phyloP scores from a whole-genome alignment of 2,888 invertebrate genomes.

The Drosophila flavopinicola region DNA sequence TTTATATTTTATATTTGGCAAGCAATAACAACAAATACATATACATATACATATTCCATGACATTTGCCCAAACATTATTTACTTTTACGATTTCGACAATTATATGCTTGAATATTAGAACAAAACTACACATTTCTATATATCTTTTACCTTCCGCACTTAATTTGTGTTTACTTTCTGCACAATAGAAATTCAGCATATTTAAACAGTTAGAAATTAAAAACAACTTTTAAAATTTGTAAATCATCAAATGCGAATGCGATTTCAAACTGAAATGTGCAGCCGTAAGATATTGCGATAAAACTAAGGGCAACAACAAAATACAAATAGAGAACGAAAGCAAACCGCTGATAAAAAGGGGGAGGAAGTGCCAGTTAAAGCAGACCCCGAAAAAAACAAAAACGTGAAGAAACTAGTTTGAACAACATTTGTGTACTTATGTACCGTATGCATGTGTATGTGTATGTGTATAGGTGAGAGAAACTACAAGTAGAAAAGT shows the following conservation, averaged over 20 bases:
- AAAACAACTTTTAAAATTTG: slow-evolving; percentile 23
- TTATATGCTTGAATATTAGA: slow-evolving; percentile 4
- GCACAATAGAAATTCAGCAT: slow-evolving; percentile 42
- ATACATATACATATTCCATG: slow-evolving; percentile 8
- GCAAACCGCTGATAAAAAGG: slow-evolving; percentile 33
- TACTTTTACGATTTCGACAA: slow-evolving; percentile 14
- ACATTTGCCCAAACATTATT: slow-evolving; percentile 15
- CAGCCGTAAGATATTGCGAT: slow-evolving; percentile 8
- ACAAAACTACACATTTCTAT: slow-evolving; percentile 2
- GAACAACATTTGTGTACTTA: slow-evolving; percentile 54
- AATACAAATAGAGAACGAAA: slow-evolving; percentile 17
- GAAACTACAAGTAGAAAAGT: slow-evolving; percentile 32
- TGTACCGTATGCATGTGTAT: neutral
- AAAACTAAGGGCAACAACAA: slow-evolving; percentile 21
- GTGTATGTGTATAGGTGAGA: neutral
- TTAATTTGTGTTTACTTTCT: slow-evolving; percentile 42
- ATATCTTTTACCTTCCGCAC: slow-evolving; percentile 61
- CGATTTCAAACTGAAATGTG: slow-evolving; percentile 34
- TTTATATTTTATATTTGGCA: slow-evolving; percentile 21
- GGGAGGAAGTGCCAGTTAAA: slow-evolving; percentile 36
- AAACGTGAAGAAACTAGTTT: slow-evolving; percentile 74
- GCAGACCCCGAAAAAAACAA: slow-evolving; percentile 45
- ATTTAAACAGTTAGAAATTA: neutral
- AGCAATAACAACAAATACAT: slow-evolving; percentile 21
- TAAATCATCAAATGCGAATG: slow-evolving; percentile 32